A percentile compares a stretch with the other conserved stretches of the same genome.
Evolutionary conservation across 2,888 invertebrate species (phyloP).

Genomic region (Vanessa cardui): DNA sequence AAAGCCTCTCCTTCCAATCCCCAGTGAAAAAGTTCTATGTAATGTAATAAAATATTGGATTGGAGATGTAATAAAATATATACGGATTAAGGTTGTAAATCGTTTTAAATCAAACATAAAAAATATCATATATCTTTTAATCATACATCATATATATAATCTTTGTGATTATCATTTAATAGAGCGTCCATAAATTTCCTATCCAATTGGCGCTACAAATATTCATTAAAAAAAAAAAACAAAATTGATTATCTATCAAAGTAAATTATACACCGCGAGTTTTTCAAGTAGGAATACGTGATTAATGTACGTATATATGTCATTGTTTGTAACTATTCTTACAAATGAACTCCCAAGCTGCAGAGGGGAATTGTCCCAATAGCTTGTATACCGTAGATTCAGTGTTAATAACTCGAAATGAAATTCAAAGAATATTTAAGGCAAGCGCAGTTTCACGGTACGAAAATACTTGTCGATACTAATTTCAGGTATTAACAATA

Average conservation of each 20-base stretch:
- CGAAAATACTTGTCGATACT: slow-evolving; percentile 51
- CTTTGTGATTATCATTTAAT: background rate
- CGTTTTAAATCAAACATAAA: too few relatives aligned
- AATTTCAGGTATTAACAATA: slow-evolving; percentile 50
- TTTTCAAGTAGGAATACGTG: background rate
- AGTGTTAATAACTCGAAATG: slow-evolving; percentile 15
- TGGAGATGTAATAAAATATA: too few relatives aligned
- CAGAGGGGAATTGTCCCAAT: background rate
- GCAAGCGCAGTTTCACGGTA: slow-evolving; percentile 61
- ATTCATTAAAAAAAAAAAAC: slow-evolving; percentile 12
- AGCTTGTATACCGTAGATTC: background rate
- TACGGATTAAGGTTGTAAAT: too few relatives aligned
- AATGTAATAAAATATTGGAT: too few relatives aligned
- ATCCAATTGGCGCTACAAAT: slow-evolving; percentile 14
- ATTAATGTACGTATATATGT: background rate
- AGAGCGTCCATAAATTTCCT: background rate
- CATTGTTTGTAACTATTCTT: background rate
- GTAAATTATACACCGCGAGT: background rate
- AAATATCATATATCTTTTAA: too few relatives aligned
- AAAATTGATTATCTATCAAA: slow-evolving; percentile 20
- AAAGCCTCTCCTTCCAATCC: too few relatives aligned
- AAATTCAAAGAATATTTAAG: slow-evolving; percentile 47
- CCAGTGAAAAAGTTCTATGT: too few relatives aligned
- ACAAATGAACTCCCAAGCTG: background rate
- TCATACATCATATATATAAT: too few relatives aligned